A percentile compares a stretch with the other conserved stretches of the same genome.
Conservation (phyloP, 92 coral and sea anemone genomes). For the Diadumene lineata region DNA sequence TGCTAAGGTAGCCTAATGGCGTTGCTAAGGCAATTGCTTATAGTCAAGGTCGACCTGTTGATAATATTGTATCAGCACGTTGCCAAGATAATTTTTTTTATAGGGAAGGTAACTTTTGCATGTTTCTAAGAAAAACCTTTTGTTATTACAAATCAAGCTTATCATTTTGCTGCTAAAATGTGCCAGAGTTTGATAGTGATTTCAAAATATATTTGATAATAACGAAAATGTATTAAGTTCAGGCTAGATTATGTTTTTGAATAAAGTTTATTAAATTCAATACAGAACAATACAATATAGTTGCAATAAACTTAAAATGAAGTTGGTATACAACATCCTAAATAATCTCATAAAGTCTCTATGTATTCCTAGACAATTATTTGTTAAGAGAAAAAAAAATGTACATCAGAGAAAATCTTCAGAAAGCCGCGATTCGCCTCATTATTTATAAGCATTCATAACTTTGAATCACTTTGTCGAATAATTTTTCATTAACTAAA, state of each 20-base stretch:
- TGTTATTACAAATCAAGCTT: too few species aligned
- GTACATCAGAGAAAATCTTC: not conserved
- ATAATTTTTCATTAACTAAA: not conserved
- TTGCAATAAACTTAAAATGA: slow-evolving; percentile 29
- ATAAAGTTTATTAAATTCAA: slow-evolving; percentile 39
- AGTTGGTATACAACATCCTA: slow-evolving; percentile 10
- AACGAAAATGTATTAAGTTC: not conserved
- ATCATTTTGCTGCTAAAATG: too few species aligned
- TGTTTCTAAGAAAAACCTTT: too few species aligned
- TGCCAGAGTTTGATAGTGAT: too few species aligned
- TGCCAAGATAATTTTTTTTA: too few species aligned
- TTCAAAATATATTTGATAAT: too few species aligned
- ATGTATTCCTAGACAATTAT: not conserved
- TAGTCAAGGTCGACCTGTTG: too few species aligned
- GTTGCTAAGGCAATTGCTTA: not conserved
- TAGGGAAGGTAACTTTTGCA: too few species aligned
- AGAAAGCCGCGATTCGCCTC: not conserved
- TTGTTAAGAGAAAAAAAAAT: not conserved
- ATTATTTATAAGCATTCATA: not conserved
- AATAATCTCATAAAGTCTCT: slow-evolving; percentile 1
- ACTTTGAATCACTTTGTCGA: not conserved
- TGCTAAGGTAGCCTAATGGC: not conserved
- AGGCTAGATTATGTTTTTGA: slow-evolving; percentile 3
- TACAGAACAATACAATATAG: slow-evolving; percentile 10
- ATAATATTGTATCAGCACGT: too few species aligned